These are phyloP conservation scores for Stenotaenia linearis DNA, from an alignment of 2,888 invertebrate species.

Conservation along the genomic window DNA sequence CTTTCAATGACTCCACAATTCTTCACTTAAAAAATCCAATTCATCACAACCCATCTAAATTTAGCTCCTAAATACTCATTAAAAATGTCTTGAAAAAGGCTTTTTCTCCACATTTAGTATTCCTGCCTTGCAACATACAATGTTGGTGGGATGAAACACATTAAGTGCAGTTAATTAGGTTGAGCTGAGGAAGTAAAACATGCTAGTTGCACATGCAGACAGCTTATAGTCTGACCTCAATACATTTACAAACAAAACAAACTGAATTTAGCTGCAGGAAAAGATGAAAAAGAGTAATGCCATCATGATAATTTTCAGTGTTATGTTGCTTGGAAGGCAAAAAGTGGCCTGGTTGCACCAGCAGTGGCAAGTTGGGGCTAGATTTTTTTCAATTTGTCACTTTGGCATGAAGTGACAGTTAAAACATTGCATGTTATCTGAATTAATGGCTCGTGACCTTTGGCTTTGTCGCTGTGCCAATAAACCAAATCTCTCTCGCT, in stretches of 20 bases:
- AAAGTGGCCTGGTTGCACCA: not conserved
- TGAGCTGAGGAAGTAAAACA: not conserved
- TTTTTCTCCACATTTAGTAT: not conserved
- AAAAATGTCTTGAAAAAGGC: not conserved
- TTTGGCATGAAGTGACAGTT: not conserved
- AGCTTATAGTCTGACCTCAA: not conserved
- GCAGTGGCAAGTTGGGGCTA: too few relatives aligned
- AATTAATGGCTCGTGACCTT: not conserved
- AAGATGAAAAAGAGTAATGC: not conserved
- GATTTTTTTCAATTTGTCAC: not conserved
- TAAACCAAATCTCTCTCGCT: not conserved
- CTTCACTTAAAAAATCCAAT: not conserved
- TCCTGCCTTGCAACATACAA: not conserved
- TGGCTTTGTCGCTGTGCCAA: not conserved
- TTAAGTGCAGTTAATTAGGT: not conserved
- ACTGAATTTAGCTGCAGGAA: slow-evolving; percentile 22
- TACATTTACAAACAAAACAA: not conserved
- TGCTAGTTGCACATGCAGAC: not conserved
- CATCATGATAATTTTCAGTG: not conserved
- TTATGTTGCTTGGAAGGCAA: not conserved
- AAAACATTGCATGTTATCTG: not conserved
- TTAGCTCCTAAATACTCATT: not conserved
- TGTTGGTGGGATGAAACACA: not conserved
- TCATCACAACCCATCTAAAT: not conserved
- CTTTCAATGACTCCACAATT: not conserved